A percentile compares a stretch with the other conserved stretches of the same genome.
Evolutionary conservation across 92 coral and sea anemone species (phyloP).

Genomic region (Zoanthus sansibaricus): DNA sequence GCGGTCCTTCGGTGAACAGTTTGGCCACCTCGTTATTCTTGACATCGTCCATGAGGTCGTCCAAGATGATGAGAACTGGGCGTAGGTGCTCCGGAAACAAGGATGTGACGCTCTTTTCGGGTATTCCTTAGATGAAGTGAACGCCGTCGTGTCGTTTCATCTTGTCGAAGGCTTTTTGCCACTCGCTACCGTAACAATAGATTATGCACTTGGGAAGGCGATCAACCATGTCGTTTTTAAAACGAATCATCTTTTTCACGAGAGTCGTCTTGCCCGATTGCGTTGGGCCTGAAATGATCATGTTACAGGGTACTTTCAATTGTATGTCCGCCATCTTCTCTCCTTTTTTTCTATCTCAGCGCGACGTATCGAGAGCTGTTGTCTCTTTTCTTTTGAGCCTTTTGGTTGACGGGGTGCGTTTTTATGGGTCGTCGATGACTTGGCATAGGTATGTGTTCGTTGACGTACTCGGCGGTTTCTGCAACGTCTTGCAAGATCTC

Average conservation of each 20-base stretch:
- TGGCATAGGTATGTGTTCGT: neutral
- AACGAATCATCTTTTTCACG: no score
- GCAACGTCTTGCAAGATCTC: neutral
- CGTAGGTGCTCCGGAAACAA: neutral
- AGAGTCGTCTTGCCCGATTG: neutral
- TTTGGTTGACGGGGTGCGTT: no score
- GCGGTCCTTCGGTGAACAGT: conserved; percentile 17
- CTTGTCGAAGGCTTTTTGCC: neutral
- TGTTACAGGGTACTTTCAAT: no score
- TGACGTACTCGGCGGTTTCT: neutral
- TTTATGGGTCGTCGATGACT: neutral
- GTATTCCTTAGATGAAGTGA: no score
- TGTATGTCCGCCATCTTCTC: no score
- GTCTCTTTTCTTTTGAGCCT: no score
- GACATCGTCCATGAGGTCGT: conserved; percentile 31
- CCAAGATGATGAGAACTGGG: conserved; percentile 29
- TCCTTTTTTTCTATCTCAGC: no score
- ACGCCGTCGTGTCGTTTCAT: neutral
- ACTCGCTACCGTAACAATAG: no score
- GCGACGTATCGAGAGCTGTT: no score
- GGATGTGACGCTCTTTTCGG: neutral
- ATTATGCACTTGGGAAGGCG: no score
- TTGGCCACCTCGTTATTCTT: neutral
- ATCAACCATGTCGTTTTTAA: no score
- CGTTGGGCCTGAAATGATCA: no score